Evolutionary conservation across 2,113 vertebrate species (phyloP).

Genomic region (Pseudorasbora parva): DNA sequence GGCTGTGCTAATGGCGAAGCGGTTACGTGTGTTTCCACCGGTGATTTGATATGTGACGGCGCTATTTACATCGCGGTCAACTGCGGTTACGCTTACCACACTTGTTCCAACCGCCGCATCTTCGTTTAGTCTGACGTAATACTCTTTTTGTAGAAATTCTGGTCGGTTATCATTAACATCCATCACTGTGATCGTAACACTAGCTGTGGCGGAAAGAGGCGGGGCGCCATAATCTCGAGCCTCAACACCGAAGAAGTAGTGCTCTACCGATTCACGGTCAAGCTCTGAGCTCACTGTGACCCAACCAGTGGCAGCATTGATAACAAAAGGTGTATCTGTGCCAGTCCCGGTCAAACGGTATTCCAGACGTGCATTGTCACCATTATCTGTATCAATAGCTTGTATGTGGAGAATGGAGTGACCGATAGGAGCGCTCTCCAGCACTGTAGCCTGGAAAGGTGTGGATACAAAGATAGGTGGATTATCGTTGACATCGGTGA

Average conservation of each 20-base stretch:
- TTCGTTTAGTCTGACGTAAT: conserved; percentile 92
- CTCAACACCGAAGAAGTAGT: conserved; percentile 95
- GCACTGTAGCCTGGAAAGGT: conserved; percentile 92
- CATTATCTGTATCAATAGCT: conserved; percentile 92
- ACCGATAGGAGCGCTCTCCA: conserved; percentile 92
- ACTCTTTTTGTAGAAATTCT: conserved; percentile 93
- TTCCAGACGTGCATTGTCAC: conserved; percentile 91
- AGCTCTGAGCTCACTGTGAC: conserved; percentile 91
- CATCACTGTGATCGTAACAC: conserved; percentile 94
- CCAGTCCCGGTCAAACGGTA: conserved; percentile 89
- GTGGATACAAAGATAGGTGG: conserved; percentile 97
- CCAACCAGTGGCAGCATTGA: conserved; percentile 96
- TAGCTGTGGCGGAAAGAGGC: conserved; percentile 90
- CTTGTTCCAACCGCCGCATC: conserved; percentile 92
- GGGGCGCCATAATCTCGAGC: conserved; percentile 92
- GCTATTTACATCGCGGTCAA: conserved; percentile 95
- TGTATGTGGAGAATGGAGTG: conserved; percentile 98
- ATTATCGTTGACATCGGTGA: conserved; percentile 96
- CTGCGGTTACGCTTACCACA: conserved; percentile 88
- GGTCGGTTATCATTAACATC: conserved; percentile 98
- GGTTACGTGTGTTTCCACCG: conserved; percentile 94
- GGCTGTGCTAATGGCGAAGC: conserved; percentile 95
- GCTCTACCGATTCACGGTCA: conserved; percentile 93
- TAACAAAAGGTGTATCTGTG: conserved; percentile 88
- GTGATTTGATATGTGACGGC: conserved; percentile 97